Evolutionary conservation across 2,797 vertebrate species (phyloP).

Genomic region (Clarias platycephalus): DNA sequence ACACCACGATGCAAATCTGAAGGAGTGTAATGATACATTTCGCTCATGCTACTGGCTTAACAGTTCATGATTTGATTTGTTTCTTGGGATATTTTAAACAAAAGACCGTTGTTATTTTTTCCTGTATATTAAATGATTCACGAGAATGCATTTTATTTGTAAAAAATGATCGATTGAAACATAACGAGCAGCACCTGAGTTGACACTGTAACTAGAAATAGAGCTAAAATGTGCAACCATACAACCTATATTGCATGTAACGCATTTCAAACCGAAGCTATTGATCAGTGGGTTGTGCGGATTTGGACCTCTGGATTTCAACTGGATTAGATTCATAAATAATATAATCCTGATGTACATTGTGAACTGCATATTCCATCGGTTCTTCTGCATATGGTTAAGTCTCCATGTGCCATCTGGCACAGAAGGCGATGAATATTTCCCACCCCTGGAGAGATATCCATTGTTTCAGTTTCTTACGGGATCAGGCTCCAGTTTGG

Average conservation of each 20-base stretch:
- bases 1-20: background rate
- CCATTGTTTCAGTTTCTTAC: no score
- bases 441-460: no score
- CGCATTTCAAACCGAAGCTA: background rate
- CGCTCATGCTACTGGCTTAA: background rate
- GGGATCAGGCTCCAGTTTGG: no score
- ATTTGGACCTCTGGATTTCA: background rate
- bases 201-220: background rate
- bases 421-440: no score
- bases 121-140: background rate
- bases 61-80: background rate
- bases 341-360: background rate
- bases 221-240: background rate
- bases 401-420: no score
- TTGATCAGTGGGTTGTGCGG: background rate
- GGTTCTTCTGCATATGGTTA: no score
- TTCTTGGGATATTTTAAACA: background rate
- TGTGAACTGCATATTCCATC: background rate
- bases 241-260: background rate
- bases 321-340: no score
- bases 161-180: background rate
- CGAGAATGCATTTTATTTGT: background rate
- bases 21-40: background rate
- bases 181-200: background rate
- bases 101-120: background rate